Conservation (phyloP, 1,140 invertebrate species). For the Cylas formicarius region DNA sequence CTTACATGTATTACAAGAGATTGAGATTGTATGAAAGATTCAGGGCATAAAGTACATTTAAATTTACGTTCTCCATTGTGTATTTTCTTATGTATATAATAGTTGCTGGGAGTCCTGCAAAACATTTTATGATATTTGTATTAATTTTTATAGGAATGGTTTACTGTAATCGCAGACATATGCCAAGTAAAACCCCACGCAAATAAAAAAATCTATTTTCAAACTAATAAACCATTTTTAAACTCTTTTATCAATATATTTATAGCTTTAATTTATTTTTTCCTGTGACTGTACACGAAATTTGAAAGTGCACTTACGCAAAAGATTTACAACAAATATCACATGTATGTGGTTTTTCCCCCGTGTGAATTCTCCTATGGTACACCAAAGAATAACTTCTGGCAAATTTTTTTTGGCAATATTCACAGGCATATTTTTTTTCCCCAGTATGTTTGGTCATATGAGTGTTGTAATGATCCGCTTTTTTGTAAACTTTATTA, state of each 20-base stretch:
- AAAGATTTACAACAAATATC: too few relatives aligned
- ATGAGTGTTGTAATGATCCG: too few relatives aligned
- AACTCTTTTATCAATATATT: too few relatives aligned
- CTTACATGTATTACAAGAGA: constrained; percentile 14
- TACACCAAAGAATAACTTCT: constrained; percentile 41
- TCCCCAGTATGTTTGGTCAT: constrained; percentile 37
- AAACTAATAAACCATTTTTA: too few relatives aligned
- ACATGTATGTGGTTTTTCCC: constrained; percentile 35
- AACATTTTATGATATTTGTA: too few relatives aligned
- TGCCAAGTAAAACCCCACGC: too few relatives aligned
- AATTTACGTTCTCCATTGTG: constrained; percentile 6
- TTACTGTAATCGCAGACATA: too few relatives aligned
- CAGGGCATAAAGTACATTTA: constrained; percentile 9
- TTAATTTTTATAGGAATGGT: too few relatives aligned
- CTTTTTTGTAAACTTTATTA: too few relatives aligned
- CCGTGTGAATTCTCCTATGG: constrained; percentile 36
- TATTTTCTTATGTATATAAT: constrained; percentile 14
- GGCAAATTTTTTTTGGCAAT: constrained; percentile 50
- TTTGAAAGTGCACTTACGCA: too few relatives aligned
- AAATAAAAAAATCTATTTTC: constrained; percentile 7
- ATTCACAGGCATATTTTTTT: constrained; percentile 47
- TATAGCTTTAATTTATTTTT: too few relatives aligned
- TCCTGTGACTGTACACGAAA: too few relatives aligned
- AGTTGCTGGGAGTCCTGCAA: constrained; percentile 13
- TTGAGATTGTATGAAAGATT: constrained; percentile 8